Conservation (phyloP, 1,140 invertebrate genomes). For the Aethina tumida region DNA sequence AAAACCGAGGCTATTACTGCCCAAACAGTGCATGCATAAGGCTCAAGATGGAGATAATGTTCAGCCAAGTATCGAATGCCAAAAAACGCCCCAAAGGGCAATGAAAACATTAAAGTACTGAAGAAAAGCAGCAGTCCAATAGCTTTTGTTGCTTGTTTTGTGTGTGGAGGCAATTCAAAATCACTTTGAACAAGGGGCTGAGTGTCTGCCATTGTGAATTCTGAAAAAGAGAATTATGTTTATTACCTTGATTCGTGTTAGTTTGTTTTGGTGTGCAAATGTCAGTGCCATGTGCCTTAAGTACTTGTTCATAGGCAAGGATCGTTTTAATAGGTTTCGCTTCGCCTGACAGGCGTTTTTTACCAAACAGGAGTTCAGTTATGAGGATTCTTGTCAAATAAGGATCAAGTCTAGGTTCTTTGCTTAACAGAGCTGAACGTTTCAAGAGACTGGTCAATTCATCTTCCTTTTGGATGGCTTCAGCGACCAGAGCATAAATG, state of each 20-base stretch:
- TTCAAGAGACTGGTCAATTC: conserved; percentile 55
- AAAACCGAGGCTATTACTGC: conserved; percentile 65
- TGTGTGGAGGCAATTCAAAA: conserved; percentile 38
- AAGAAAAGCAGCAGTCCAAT: conserved; percentile 61
- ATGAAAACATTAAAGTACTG: conserved; percentile 70
- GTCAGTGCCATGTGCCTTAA: conserved; percentile 36
- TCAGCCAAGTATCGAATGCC: conserved; percentile 49
- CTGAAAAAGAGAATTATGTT: conserved; percentile 16
- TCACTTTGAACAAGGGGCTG: conserved; percentile 17
- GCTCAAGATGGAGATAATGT: conserved; percentile 49
- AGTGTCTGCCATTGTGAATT: conserved; percentile 20
- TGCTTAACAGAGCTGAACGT: conserved; percentile 49
- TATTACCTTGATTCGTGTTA: conserved; percentile 33
- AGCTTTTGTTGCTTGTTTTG: conserved; percentile 40
- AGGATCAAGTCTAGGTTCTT: conserved; percentile 56
- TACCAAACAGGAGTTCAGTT: conserved; percentile 74
- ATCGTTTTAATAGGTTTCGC: conserved; percentile 61
- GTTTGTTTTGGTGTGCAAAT: conserved; percentile 11
- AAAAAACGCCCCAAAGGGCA: conserved; percentile 69
- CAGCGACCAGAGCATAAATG: conserved; percentile 60
- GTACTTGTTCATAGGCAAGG: conserved; percentile 49
- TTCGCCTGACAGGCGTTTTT: conserved; percentile 52
- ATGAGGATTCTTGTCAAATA: conserved; percentile 65
- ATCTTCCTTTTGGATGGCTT: conserved; percentile 55
- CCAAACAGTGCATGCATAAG: conserved; percentile 55